Percentiles rank a stretch among this genome's conserved stretches.
Evolutionary conservation across 2,888 invertebrate species (phyloP).

Genomic region (Microplitis manilae): DNA sequence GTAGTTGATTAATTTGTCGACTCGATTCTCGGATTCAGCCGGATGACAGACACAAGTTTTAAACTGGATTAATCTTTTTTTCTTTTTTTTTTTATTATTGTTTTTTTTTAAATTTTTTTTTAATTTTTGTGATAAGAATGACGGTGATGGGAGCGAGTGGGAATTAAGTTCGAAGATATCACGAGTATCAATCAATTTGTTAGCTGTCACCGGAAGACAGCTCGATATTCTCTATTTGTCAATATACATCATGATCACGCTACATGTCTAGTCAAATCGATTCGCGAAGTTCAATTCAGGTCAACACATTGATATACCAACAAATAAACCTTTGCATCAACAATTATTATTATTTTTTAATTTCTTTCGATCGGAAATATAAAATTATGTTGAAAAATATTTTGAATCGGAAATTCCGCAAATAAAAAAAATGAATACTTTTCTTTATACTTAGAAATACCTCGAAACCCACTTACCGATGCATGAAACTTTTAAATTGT

Average conservation of each 20-base stretch:
- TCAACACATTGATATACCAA: constrained; percentile 7
- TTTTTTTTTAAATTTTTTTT: constrained; percentile 13
- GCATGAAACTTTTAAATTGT: constrained; percentile 49
- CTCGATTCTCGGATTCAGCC: constrained; percentile 46
- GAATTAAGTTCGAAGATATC: constrained; percentile 23
- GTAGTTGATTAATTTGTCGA: constrained; percentile 40
- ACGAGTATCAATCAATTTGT: constrained; percentile 14
- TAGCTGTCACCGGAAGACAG: constrained; percentile 21
- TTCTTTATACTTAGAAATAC: not conserved
- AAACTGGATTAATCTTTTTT: constrained; percentile 55
- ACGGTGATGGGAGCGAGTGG: constrained; percentile 14
- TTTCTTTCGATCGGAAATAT: no score
- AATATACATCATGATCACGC: constrained; percentile 32
- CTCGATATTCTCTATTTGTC: constrained; percentile 35
- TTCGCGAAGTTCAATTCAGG: constrained; percentile 34
- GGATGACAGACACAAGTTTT: constrained; percentile 71
- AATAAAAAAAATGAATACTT: no score
- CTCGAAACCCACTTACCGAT: constrained; percentile 45
- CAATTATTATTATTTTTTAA: no score
- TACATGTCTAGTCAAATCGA: constrained; percentile 40
- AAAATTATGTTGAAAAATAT: no score
- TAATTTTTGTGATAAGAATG: constrained; percentile 15
- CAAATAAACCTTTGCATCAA: no score
- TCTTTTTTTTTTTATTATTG: not conserved
- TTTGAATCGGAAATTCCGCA: no score